Percentiles rank a stretch among this genome's conserved stretches.
phyloP scores from a whole-genome alignment of 2,113 vertebrate genomes.

The Solea solea region DNA sequence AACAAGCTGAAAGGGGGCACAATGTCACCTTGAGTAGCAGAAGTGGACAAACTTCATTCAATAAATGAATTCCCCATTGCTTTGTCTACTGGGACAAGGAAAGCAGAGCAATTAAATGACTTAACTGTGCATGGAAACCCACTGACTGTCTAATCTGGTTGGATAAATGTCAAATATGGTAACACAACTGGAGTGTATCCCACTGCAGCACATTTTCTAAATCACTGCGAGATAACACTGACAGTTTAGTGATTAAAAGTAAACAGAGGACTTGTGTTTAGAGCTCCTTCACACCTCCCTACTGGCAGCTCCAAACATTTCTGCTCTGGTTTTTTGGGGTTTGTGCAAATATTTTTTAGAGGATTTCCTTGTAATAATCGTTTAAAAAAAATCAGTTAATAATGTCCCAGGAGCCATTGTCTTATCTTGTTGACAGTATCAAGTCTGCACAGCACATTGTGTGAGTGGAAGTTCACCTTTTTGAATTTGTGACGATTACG shows the following conservation, averaged over 20 bases:
- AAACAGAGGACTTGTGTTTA: conserved; percentile 22
- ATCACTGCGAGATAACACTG: conserved; percentile 24
- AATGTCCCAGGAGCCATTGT: conserved; percentile 30
- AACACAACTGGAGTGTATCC: conserved; percentile 4
- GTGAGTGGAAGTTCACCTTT: conserved; percentile 19
- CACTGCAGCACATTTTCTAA: conserved; percentile 8
- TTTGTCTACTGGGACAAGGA: no score
- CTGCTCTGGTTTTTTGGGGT: conserved; percentile 14
- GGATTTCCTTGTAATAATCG: conserved; percentile 32
- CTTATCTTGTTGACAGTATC: conserved; percentile 17
- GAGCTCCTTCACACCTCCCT: conserved; percentile 26
- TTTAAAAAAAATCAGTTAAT: conserved; percentile 30
- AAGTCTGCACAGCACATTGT: not conserved
- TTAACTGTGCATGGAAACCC: no score
- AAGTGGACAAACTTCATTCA: no score
- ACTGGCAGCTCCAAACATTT: conserved; percentile 43
- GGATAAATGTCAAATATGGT: conserved; percentile 16
- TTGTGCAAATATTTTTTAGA: conserved; percentile 43
- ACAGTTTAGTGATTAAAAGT: conserved; percentile 27
- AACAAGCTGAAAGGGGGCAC: no score
- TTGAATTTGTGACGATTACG: conserved; percentile 2
- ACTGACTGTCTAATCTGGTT: conserved; percentile 18
- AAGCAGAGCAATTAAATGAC: no score
- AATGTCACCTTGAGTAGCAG: no score
- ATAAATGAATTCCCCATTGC: no score